Evolutionary conservation across 2,113 vertebrate genomes (phyloP).

Genomic region (Lagopus muta): DNA sequence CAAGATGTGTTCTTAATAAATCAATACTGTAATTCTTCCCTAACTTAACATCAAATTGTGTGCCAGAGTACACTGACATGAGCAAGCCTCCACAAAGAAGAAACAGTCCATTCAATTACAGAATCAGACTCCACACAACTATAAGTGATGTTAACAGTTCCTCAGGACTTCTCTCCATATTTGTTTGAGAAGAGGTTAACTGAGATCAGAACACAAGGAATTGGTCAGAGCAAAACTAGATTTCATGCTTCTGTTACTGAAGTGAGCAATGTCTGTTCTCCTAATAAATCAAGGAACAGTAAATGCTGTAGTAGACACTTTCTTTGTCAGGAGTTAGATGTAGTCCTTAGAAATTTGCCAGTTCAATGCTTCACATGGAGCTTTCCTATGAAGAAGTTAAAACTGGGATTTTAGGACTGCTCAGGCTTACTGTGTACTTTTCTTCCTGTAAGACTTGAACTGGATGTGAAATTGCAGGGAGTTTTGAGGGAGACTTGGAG

Average conservation of each 20-base stretch:
- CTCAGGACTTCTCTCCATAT: not conserved
- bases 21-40: not conserved
- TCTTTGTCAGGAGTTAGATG: not conserved
- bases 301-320: not conserved
- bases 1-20: not conserved
- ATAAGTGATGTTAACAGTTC: not conserved
- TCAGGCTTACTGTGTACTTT: not conserved
- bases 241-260: slow-evolving; percentile 10
- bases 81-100: not conserved
- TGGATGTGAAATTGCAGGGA: not conserved
- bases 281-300: not conserved
- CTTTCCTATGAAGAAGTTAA: not conserved
- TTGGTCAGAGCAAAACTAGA: not conserved
- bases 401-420: not conserved
- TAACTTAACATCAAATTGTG: not conserved
- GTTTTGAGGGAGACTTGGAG: not conserved
- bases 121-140: not conserved
- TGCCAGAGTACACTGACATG: not conserved
- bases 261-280: not conserved
- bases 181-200: not conserved
- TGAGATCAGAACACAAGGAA: not conserved
- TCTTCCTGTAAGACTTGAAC: not conserved
- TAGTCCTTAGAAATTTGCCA: not conserved
- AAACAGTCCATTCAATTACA: not conserved
- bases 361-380: not conserved